phyloP scores from a whole-genome alignment of 2,113 vertebrate genomes.

The Grammomys dolichurus region DNA sequence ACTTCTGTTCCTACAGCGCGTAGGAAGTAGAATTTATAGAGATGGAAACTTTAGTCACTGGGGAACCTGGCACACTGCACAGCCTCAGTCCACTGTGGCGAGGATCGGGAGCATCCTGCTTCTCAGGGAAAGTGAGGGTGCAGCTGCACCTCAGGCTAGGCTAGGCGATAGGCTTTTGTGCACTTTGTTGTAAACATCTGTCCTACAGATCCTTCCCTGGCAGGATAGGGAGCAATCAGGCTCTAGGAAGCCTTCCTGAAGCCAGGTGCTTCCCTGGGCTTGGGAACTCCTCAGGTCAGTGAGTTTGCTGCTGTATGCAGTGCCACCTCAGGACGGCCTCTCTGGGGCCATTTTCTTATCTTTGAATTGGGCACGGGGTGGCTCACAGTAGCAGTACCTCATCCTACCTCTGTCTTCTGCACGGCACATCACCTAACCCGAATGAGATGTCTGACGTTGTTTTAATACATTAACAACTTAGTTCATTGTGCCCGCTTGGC shows the following conservation, averaged over 20 bases:
- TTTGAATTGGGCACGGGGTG: background rate
- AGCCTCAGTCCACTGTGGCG: background rate
- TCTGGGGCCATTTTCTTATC: background rate
- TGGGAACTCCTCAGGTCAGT: background rate
- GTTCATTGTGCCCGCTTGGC: background rate
- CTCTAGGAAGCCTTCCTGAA: background rate
- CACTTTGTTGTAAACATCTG: fast-evolving
- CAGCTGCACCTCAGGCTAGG: fast-evolving
- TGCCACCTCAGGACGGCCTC: background rate
- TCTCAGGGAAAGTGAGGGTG: fast-evolving
- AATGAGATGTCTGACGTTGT: background rate
- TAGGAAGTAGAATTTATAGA: background rate
- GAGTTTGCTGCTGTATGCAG: background rate
- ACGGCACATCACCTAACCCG: fast-evolving
- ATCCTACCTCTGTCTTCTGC: fast-evolving
- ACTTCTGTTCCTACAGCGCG: background rate
- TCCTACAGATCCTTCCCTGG: background rate
- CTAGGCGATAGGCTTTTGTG: background rate
- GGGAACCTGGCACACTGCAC: fast-evolving
- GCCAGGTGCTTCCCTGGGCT: too few relatives aligned
- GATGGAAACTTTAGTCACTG: background rate
- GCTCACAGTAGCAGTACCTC: fast-evolving
- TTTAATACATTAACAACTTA: background rate
- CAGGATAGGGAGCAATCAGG: fast-evolving
- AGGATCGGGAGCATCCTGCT: background rate